Base-by-base conservation (phyloP, 2,113 vertebrate genomes). In the Gallinago jamesoni region DNA sequence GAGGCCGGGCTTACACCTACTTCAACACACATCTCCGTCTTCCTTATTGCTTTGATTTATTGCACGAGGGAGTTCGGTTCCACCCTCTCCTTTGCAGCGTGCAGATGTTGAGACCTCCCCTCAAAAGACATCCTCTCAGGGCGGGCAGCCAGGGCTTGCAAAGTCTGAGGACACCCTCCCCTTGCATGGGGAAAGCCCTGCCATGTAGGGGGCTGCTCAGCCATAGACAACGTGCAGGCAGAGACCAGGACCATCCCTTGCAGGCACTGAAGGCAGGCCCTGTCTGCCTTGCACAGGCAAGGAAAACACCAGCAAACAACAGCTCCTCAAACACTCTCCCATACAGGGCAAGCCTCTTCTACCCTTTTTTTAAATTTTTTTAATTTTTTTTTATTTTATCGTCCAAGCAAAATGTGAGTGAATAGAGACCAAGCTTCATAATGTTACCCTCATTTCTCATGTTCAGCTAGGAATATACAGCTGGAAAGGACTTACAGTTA, bases 151-250 rank as follows among this genome's bases (percentile, higher is more conserved):
- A 48, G 47, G 9, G 8, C 39, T 45, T 35, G 31, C 2, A 4
- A n/a, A 14, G 56, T 52, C 22, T 59, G 37, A 47, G 35, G 25
- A 52, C 41, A 50, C 33, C 12, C 12, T 30, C 4, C 11, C 13
- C 7, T 57, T 39, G 6, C 47, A 37, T 3, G 13, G 23, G 37
- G 7, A 55, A n/a, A 64, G 25, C 23, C 70, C 53, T 77, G 39
- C 31, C 25, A 10, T 1, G 21, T 11, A 28, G 8, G 35, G 8
- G 28, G 55, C 33, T 74, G 37, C 50, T 43, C 39, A 50, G 41
- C 30, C 6, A 1, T 41, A 39, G 39, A 15, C 50, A 52, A 52
- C 1, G 0, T 67, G 47, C 57, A 23, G 1, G 1, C 37, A 52
- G 24, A 21, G 33, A 22, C 9, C 17, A 45, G 28, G 30, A n/a